These are phyloP conservation scores for Denticeps clupeoides DNA, from an alignment of 2,797 vertebrate genomes.

Conservation along the genomic window DNA sequence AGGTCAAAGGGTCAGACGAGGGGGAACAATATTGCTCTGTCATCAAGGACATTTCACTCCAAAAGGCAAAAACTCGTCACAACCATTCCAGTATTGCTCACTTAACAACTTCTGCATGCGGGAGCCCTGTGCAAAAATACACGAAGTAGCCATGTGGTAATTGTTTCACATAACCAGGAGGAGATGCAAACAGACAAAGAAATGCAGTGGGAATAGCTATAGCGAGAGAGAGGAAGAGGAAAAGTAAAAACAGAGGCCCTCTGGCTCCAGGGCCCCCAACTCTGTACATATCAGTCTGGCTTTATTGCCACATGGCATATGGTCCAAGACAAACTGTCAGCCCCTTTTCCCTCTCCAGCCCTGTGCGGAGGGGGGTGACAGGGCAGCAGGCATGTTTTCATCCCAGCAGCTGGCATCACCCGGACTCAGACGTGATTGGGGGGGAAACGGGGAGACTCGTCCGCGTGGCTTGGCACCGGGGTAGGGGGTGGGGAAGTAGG, in stretches of 20 bases:
- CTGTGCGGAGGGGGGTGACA: constrained; percentile 48
- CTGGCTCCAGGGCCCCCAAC: constrained; percentile 41
- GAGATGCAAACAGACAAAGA: constrained; percentile 4
- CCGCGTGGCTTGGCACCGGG: constrained; percentile 33
- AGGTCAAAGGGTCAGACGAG: no score
- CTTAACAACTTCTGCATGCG: background rate
- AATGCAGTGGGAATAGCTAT: constrained; percentile 1
- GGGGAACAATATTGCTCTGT: background rate
- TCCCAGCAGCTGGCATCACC: constrained; percentile 57
- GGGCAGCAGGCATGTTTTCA: constrained; percentile 46
- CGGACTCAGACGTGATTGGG: constrained; percentile 57
- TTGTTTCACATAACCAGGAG: background rate
- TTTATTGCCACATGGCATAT: constrained; percentile 69
- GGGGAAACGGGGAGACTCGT: constrained; percentile 42
- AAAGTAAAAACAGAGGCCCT: constrained; percentile 11
- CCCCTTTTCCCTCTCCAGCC: constrained; percentile 38
- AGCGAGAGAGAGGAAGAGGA: constrained; percentile 37
- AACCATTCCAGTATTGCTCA: background rate
- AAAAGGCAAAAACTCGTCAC: background rate
- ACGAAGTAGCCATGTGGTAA: background rate
- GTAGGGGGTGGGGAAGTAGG: background rate
- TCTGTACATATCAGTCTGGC: constrained; percentile 55
- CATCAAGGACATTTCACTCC: background rate
- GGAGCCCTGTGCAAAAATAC: background rate
- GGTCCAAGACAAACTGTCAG: constrained; percentile 71